These are phyloP conservation scores for Catalaphyllia jardinei DNA, from an alignment of 64 coral and sea anemone species.

Conservation along the genomic window DNA sequence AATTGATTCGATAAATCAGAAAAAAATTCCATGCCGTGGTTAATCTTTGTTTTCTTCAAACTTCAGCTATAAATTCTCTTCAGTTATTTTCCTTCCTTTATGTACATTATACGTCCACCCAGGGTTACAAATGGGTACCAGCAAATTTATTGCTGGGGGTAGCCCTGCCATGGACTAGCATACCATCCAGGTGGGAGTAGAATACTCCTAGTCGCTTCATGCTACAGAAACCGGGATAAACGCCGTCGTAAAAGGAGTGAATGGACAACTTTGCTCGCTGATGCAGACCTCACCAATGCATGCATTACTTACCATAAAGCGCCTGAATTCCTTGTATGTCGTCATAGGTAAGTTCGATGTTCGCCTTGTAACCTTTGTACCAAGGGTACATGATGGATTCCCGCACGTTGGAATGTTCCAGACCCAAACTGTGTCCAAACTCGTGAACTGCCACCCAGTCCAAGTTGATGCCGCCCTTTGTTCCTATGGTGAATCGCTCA, in stretches of 20 bases:
- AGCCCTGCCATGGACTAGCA: too few species aligned
- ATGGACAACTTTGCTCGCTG: too few species aligned
- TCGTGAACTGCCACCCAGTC: constrained; percentile 77
- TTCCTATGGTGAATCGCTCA: constrained; percentile 38
- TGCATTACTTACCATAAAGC: constrained; percentile 47
- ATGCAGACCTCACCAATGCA: too few species aligned
- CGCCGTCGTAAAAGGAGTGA: too few species aligned
- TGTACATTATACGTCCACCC: too few species aligned
- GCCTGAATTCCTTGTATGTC: constrained; percentile 45
- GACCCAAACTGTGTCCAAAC: constrained; percentile 73
- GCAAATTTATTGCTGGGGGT: too few species aligned
- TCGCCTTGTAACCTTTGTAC: constrained; percentile 49
- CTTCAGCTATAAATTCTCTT: too few species aligned
- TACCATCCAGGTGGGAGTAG: too few species aligned
- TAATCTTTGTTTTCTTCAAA: not conserved
- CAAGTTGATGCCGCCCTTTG: constrained; percentile 43
- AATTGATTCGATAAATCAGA: not conserved
- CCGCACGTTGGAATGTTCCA: constrained; percentile 59
- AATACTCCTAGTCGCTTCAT: too few species aligned
- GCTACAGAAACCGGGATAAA: too few species aligned
- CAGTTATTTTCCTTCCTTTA: too few species aligned
- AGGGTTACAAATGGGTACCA: too few species aligned
- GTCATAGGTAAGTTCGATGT: constrained; percentile 46
- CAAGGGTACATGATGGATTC: constrained; percentile 74
- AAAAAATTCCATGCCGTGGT: not conserved